Conservation (phyloP, 2,797 vertebrate species). For the Kryptopterus vitreolus region DNA sequence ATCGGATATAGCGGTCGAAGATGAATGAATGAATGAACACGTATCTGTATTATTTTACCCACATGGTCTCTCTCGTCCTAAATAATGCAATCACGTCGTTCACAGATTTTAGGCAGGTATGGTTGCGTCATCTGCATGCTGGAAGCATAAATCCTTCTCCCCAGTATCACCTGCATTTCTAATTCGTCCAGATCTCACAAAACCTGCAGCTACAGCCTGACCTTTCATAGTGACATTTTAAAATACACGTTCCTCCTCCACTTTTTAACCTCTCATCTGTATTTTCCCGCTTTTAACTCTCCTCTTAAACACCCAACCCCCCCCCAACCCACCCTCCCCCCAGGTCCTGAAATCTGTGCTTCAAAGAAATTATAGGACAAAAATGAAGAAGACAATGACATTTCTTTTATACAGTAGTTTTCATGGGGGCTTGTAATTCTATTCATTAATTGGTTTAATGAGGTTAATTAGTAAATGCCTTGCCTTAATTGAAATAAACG, state of each 20-base stretch:
- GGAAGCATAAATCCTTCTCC: neutral
- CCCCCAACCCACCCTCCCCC: no score
- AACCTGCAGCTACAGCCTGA: slow-evolving; percentile 32
- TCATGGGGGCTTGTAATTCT: no score
- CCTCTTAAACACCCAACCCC: no score
- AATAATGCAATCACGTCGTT: neutral
- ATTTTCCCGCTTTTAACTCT: neutral
- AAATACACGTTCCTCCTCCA: slow-evolving; percentile 1
- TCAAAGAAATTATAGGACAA: neutral
- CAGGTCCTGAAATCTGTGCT: neutral
- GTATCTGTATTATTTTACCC: neutral
- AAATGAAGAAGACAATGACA: neutral
- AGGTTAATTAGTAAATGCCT: no score
- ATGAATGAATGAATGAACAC: no score
- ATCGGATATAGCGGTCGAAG: no score
- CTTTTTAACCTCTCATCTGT: neutral
- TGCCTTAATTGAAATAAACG: no score
- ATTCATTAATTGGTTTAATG: no score
- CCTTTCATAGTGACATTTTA: slow-evolving; percentile 49
- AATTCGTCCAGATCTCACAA: slow-evolving; percentile 39
- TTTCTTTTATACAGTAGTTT: neutral
- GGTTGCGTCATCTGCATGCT: neutral
- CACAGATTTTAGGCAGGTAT: neutral
- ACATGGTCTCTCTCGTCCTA: neutral
- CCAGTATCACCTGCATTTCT: slow-evolving; percentile 16